phyloP scores from a whole-genome alignment of 2,888 invertebrate genomes.

The Tryphoninae sp. region DNA sequence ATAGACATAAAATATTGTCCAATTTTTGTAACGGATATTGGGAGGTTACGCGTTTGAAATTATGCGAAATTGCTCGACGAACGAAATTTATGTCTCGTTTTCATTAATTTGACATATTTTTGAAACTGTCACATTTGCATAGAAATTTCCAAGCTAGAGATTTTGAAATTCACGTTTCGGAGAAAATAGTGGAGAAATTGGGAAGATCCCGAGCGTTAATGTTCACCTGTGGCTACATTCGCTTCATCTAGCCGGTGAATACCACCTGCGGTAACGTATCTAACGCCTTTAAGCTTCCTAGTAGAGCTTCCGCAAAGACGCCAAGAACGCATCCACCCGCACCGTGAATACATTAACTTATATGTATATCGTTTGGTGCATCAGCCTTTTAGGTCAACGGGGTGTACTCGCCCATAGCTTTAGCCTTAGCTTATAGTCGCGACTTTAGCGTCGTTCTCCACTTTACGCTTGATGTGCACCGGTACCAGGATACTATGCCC shows the following conservation, averaged over 20 bases:
- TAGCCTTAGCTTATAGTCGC: conserved; percentile 18
- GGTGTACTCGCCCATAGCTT: conserved; percentile 34
- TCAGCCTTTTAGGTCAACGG: conserved; percentile 59
- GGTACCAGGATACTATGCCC: background rate
- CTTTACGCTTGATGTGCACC: conserved; percentile 4
- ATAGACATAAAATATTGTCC: background rate
- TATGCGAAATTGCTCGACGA: too few relatives aligned
- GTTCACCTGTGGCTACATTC: conserved; percentile 21
- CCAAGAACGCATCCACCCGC: conserved; percentile 43
- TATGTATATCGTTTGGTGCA: conserved; percentile 47
- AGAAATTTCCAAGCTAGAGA: too few relatives aligned
- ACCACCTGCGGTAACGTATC: conserved; percentile 43
- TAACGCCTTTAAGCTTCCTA: conserved; percentile 40
- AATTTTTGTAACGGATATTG: too few relatives aligned
- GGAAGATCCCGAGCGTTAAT: background rate
- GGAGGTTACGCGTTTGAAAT: too few relatives aligned
- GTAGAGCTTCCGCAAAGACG: conserved; percentile 42
- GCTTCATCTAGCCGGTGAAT: conserved; percentile 27
- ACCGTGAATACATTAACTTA: conserved; percentile 54
- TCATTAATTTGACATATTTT: too few relatives aligned
- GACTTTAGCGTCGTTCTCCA: background rate
- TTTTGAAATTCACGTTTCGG: too few relatives aligned
- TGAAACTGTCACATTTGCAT: too few relatives aligned
- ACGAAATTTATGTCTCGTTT: too few relatives aligned
- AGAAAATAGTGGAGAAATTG: too few relatives aligned